phyloP scores from a whole-genome alignment of 2,113 vertebrate genomes.

The Ammodytes marinus region DNA sequence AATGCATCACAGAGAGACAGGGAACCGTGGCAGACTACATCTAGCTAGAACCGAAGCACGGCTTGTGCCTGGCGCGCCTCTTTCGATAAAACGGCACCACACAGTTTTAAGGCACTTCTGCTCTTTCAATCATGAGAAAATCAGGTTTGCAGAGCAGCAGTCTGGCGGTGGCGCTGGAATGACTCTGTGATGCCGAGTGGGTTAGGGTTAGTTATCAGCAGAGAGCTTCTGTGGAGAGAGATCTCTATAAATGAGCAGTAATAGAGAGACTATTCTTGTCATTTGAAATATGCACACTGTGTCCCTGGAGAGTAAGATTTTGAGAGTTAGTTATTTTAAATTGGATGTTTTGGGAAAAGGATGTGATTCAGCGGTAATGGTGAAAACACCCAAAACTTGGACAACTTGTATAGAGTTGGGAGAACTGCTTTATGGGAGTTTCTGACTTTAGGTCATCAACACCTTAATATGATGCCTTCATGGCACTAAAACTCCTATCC shows the following conservation, averaged over 20 bases:
- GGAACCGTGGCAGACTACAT: constrained; percentile 31
- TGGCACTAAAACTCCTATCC: not conserved
- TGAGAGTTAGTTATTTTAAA: constrained; percentile 26
- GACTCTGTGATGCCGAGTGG: constrained; percentile 51
- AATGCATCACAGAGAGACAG: constrained; percentile 63
- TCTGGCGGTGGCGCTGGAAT: constrained; percentile 59
- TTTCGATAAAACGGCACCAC: constrained; percentile 66
- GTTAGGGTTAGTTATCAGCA: constrained; percentile 65
- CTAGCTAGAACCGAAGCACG: constrained; percentile 11
- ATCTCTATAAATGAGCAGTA: not conserved
- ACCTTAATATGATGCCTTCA: constrained; percentile 4
- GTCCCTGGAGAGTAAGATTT: constrained; percentile 10
- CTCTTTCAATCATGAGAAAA: constrained; percentile 41
- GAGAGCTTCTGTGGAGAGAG: constrained; percentile 30
- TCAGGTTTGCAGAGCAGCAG: constrained; percentile 57
- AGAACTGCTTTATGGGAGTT: not conserved
- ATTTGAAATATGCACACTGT: constrained; percentile 36
- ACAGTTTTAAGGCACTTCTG: constrained; percentile 61
- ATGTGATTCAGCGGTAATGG: constrained; percentile 33
- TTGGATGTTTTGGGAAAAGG: constrained; percentile 36
- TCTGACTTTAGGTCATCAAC: not conserved
- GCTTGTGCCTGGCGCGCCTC: constrained; percentile 47
- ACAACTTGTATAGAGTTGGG: not conserved
- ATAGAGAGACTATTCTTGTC: constrained; percentile 29
- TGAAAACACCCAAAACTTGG: not conserved